phyloP scores from a whole-genome alignment of 2,888 invertebrate genomes.

The Phragmatobia fuliginosa region DNA sequence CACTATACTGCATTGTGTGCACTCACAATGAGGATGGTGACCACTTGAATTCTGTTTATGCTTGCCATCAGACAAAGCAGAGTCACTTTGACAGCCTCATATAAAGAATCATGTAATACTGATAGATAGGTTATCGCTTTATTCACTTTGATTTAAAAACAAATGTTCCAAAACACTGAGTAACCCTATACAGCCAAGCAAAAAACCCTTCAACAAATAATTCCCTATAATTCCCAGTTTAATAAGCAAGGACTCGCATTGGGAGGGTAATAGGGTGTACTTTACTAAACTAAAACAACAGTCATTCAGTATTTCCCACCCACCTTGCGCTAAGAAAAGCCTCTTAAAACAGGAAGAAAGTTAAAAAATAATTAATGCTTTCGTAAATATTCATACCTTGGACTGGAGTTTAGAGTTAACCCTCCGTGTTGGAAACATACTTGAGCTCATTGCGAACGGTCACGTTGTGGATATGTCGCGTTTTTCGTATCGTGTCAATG shows the following conservation, averaged over 20 bases:
- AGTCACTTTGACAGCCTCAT: too few species aligned
- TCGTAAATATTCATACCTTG: slow-evolving; percentile 87
- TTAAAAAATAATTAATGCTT: slow-evolving; percentile 88
- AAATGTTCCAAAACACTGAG: background rate
- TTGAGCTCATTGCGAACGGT: slow-evolving; percentile 22
- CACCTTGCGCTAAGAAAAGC: slow-evolving; percentile 76
- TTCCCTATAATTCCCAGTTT: slow-evolving; percentile 38
- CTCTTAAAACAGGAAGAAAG: slow-evolving; percentile 82
- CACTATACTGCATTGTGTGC: too few species aligned
- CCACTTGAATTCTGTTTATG: too few species aligned
- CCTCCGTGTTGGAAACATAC: slow-evolving; percentile 62
- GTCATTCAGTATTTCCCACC: slow-evolving; percentile 71
- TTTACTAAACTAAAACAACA: slow-evolving; percentile 58
- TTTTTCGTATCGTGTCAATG: too few species aligned
- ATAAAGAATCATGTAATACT: background rate
- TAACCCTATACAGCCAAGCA: background rate
- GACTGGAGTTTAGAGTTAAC: slow-evolving; percentile 82
- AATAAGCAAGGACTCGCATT: slow-evolving; percentile 44
- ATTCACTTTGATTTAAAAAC: background rate
- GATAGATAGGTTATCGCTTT: background rate
- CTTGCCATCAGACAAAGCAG: too few species aligned
- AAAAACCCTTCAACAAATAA: slow-evolving; percentile 25
- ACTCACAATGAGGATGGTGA: too few species aligned
- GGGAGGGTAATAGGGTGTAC: slow-evolving; percentile 44
- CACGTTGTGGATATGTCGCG: slow-evolving; percentile 13